Percentiles rank a stretch among this genome's conserved stretches.
phyloP scores from a whole-genome alignment of 2,113 vertebrate genomes.

The Halichoeres trimaculatus region DNA sequence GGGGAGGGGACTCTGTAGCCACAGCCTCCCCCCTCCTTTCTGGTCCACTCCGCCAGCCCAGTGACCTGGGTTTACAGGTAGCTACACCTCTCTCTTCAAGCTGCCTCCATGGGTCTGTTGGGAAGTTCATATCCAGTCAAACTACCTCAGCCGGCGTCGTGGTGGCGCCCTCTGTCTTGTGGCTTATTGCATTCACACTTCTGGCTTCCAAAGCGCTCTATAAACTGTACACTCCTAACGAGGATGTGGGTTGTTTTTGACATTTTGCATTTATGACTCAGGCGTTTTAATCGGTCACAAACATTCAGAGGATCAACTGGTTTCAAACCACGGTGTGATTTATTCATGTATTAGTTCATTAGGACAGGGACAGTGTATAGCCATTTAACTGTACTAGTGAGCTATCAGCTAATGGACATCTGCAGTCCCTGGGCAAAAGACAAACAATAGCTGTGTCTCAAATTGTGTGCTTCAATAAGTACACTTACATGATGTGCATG shows the following conservation, averaged over 20 bases:
- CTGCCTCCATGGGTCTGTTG: conserved; percentile 67
- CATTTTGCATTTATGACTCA: conserved; percentile 36
- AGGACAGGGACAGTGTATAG: no score
- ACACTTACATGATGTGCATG: no score
- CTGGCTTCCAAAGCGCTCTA: conserved; percentile 72
- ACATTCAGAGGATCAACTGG: conserved; percentile 39
- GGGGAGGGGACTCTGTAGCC: conserved; percentile 59
- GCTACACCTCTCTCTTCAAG: conserved; percentile 72
- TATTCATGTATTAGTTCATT: no score
- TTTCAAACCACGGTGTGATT: no score
- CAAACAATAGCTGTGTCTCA: no score
- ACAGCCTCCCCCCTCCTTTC: conserved; percentile 39
- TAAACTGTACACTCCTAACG: conserved; percentile 58
- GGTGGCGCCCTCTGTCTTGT: conserved; percentile 61
- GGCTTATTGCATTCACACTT: conserved; percentile 69
- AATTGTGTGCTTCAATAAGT: no score
- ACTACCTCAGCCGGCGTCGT: conserved; percentile 80
- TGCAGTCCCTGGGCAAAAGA: no score
- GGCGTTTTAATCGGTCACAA: conserved; percentile 64
- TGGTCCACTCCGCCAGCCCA: conserved; percentile 65
- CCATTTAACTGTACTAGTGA: no score
- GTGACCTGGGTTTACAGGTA: conserved; percentile 70
- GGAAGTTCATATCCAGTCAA: conserved; percentile 72
- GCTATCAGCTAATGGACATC: no score
- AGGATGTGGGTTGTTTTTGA: conserved; percentile 60